Base-by-base conservation (phyloP, 2,797 vertebrate genomes). In the Lutjanus argentimaculatus region DNA sequence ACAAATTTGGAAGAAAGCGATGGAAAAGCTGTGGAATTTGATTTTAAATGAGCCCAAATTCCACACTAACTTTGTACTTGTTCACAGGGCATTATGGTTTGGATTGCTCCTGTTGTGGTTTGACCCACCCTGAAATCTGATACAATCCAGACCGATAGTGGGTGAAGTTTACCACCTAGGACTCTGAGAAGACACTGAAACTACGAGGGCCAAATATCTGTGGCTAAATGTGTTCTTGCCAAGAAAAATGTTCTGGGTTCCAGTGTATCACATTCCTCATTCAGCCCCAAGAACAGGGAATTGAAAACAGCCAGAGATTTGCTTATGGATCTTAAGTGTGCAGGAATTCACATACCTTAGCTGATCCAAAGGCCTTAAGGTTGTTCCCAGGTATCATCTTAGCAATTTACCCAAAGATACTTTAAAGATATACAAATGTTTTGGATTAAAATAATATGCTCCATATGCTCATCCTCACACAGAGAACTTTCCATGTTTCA, bases 201-300 rank as follows among this genome's bases (percentile, higher is more conserved):
- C 61, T 65, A 59, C 8, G 16, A 85, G 49, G 45, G 80, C 75
- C 80, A 90, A 86, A 90, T 94, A 85, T 89, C 76, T 94, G 88
- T 80, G 88, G 90, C 86, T 88, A 53, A 79, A 82, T 21, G 51
- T 71, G 43, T 40, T 72, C 74, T 49, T 82, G 91, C 92, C 92
- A 93, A 93, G 74, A 91, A 79, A 91, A 94, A 92, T 85, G 64
- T 83, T 93, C 78, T 77, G 42, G 1, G 62, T 90, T 94, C 80
- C 86, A 87, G 74, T 48, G 70, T 65, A 80, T 76, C 80, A 57
- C 87, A 89, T 93, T 93, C 92, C 92, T 88, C 49, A 0, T 69
- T 68, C 72, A 63, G 72, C 83, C 51, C 62, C 1, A 48, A 86
- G 91, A 85, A 87, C 88, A 89, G 83, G 49, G 70, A 89, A 92